Evolutionary conservation across 2,888 invertebrate species (phyloP).

Genomic region (Aspidapion aeneum): DNA sequence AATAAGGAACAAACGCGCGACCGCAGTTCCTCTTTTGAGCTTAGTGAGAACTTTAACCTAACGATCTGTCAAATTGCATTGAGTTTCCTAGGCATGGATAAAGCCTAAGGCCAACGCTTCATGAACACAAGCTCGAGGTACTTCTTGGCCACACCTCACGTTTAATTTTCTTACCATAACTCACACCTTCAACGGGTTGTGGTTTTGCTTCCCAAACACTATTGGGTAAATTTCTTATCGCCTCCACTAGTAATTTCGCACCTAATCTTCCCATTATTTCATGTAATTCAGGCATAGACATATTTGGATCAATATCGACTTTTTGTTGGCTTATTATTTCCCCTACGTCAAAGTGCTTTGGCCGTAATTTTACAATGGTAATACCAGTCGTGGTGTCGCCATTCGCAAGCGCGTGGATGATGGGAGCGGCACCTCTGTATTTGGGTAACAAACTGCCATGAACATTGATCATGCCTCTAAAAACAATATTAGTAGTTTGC

Average conservation of each 20-base stretch:
- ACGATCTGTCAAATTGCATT: too few relatives aligned
- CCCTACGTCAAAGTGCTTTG: slow-evolving; percentile 79
- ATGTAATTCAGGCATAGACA: slow-evolving; percentile 64
- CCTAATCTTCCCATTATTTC: slow-evolving; percentile 63
- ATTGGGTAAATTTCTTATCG: slow-evolving; percentile 57
- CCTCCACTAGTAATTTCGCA: slow-evolving; percentile 61
- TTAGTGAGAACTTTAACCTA: too few relatives aligned
- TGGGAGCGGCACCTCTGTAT: slow-evolving; percentile 93
- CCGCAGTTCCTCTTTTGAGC: too few relatives aligned
- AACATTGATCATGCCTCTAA: slow-evolving; percentile 88
- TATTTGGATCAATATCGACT: slow-evolving; percentile 54
- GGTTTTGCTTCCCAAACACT: slow-evolving; percentile 55
- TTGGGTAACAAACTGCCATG: slow-evolving; percentile 89
- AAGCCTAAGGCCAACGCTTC: too few relatives aligned
- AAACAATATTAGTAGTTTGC: slow-evolving; percentile 42
- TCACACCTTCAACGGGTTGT: slow-evolving; percentile 60
- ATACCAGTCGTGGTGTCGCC: slow-evolving; percentile 81
- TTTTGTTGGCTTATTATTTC: slow-evolving; percentile 60
- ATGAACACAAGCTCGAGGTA: too few relatives aligned
- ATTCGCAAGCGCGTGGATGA: slow-evolving; percentile 78
- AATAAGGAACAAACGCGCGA: too few relatives aligned
- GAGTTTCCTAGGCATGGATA: too few relatives aligned
- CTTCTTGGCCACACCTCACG: too few relatives aligned
- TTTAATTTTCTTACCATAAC: too few relatives aligned
- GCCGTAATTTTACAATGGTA: slow-evolving; percentile 82